These are phyloP conservation scores for Triops longicaudatus DNA, from an alignment of 1,140 invertebrate genomes.

Conservation along the genomic window DNA sequence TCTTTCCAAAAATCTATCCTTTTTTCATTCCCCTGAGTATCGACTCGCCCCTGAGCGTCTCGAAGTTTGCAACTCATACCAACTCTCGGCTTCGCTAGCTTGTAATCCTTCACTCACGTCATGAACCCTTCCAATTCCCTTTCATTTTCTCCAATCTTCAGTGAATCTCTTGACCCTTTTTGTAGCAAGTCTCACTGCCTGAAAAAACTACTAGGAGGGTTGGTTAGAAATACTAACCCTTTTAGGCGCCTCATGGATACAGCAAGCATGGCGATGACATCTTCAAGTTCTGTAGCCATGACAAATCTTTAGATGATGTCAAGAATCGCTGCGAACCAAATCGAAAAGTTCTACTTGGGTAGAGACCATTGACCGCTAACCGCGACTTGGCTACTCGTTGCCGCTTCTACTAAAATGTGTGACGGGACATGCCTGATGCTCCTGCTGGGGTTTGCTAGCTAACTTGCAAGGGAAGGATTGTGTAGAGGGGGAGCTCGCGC, in stretches of 20 bases:
- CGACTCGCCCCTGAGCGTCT: not conserved
- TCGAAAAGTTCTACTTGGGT: not conserved
- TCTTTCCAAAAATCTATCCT: too few relatives aligned
- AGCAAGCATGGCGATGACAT: not conserved
- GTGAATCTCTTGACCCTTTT: not conserved
- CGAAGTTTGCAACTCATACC: not conserved
- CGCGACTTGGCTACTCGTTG: not conserved
- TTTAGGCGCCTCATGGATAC: not conserved
- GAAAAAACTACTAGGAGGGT: not conserved
- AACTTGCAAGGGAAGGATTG: not conserved
- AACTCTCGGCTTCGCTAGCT: not conserved
- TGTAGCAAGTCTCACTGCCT: not conserved
- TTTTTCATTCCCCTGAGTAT: not conserved
- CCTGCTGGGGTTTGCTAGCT: not conserved
- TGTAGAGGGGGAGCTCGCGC: not conserved
- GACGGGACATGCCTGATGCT: not conserved
- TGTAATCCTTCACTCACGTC: not conserved
- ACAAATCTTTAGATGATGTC: not conserved
- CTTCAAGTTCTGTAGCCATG: not conserved
- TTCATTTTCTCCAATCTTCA: not conserved
- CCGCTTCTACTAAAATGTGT: not conserved
- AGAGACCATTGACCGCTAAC: not conserved
- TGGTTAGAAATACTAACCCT: not conserved
- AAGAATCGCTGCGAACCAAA: not conserved
- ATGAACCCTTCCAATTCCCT: not conserved